Evolutionary conservation across 2,888 invertebrate species (phyloP).

Genomic region (Lycaena phlaeas): DNA sequence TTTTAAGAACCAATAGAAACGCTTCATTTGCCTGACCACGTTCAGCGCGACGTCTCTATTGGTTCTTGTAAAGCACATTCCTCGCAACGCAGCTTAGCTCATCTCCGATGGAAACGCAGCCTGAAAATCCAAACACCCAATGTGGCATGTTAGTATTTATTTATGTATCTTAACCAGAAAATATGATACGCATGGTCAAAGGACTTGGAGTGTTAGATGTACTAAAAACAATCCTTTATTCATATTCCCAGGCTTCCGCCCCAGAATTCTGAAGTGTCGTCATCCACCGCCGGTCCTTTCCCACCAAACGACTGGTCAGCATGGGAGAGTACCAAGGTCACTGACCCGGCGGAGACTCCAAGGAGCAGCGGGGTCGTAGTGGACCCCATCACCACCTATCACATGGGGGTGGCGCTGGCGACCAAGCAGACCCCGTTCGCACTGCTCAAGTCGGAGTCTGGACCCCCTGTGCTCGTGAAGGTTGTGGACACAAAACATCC

Average conservation of each 20-base stretch:
- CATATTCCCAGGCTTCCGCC: conserved; percentile 17
- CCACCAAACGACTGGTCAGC: conserved; percentile 23
- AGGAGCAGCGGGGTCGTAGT: conserved; percentile 73
- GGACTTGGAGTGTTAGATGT: no score
- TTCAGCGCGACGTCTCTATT: no score
- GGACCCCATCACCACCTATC: conserved; percentile 80
- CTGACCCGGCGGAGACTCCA: conserved; percentile 29
- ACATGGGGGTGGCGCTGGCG: conserved; percentile 77
- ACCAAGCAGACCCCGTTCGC: conserved; percentile 81
- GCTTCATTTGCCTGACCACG: no score
- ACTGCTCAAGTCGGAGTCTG: conserved; percentile 76
- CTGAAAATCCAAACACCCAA: no score
- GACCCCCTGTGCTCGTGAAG: conserved; percentile 79
- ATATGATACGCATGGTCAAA: no score
- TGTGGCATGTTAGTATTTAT: no score
- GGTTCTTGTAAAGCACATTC: no score
- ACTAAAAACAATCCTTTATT: no score
- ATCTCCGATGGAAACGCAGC: no score
- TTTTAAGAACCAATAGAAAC: no score
- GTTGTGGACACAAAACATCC: conserved; percentile 70
- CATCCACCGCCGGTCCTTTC: conserved; percentile 45
- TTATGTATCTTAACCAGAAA: no score
- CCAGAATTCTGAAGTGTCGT: conserved; percentile 54
- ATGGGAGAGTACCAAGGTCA: background rate
- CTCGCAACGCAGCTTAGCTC: no score